A percentile compares a stretch with the other conserved stretches of the same genome.
Evolutionary conservation across 2,888 invertebrate species (phyloP).

Genomic region (Hypolimnas misippus): DNA sequence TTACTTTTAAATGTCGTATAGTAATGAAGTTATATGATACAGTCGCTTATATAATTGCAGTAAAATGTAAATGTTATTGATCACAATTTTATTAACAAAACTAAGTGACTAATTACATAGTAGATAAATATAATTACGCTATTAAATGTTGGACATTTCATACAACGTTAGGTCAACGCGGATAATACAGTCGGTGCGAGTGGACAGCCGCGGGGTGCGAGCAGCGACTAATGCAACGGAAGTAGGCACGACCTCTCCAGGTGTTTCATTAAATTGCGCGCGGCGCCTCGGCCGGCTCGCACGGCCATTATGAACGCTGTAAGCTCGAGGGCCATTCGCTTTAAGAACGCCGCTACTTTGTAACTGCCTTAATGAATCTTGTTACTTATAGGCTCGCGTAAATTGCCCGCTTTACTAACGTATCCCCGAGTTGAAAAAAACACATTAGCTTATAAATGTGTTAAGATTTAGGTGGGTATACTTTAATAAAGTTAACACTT

Average conservation of each 20-base stretch:
- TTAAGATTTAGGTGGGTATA: conserved; percentile 1
- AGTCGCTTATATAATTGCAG: background rate
- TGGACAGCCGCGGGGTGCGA: conserved; percentile 45
- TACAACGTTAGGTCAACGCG: conserved; percentile 40
- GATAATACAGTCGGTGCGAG: conserved; percentile 48
- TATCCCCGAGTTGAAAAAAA: conserved; percentile 48
- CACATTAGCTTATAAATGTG: conserved; percentile 56
- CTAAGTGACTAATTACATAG: background rate
- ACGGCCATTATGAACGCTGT: conserved; percentile 81
- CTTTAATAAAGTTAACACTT: background rate
- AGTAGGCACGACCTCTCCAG: conserved; percentile 79
- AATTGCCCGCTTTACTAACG: conserved; percentile 79
- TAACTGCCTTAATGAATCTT: conserved; percentile 83
- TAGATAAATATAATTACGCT: background rate
- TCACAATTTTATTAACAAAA: background rate
- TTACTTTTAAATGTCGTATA: conserved; percentile 44
- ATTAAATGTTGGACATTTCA: conserved; percentile 8
- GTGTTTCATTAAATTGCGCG: conserved; percentile 82
- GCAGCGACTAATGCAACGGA: conserved; percentile 76
- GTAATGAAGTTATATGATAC: conserved; percentile 9
- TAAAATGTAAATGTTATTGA: background rate
- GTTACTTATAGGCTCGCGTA: conserved; percentile 82
- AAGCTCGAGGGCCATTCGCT: conserved; percentile 83
- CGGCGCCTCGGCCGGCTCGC: conserved; percentile 76
- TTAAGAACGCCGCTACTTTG: conserved; percentile 83